phyloP scores from a whole-genome alignment of 2,888 invertebrate species.

The Lordiphosa fenestrarum region DNA sequence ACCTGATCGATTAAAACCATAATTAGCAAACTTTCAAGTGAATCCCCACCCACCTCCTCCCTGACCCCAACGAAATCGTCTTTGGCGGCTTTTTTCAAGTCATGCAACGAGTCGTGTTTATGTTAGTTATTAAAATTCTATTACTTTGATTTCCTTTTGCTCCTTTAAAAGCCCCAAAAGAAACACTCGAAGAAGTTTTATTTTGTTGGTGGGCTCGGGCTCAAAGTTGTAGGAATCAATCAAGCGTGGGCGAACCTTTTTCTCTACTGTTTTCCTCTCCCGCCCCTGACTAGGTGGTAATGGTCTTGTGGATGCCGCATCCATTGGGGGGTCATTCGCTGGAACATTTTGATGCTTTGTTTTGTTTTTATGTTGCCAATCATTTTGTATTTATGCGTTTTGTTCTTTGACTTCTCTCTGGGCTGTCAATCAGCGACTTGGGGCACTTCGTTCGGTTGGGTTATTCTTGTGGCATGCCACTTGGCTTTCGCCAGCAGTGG shows the following conservation, averaged over 20 bases:
- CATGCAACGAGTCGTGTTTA: slow-evolving; percentile 42
- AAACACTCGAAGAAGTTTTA: slow-evolving; percentile 27
- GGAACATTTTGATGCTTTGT: slow-evolving; percentile 1
- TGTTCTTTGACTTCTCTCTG: slow-evolving; percentile 36
- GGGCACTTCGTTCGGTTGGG: slow-evolving; percentile 30
- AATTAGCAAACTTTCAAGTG: slow-evolving; percentile 66
- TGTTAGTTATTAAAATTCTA: slow-evolving; percentile 64
- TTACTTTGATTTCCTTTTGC: slow-evolving; percentile 39
- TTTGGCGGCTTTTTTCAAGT: slow-evolving; percentile 28
- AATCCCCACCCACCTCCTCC: not conserved
- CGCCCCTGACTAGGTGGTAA: slow-evolving; percentile 24
- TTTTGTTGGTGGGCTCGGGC: too few relatives aligned
- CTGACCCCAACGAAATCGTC: slow-evolving; percentile 7
- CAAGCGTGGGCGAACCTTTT: slow-evolving; percentile 32
- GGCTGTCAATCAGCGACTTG: slow-evolving; percentile 35
- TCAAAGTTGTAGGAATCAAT: slow-evolving; percentile 61
- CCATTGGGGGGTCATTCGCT: slow-evolving; percentile 1
- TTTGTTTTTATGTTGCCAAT: slow-evolving; percentile 52
- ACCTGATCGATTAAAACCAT: slow-evolving; percentile 65
- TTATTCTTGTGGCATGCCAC: slow-evolving; percentile 17
- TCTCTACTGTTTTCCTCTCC: not conserved
- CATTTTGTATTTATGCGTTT: slow-evolving; percentile 70
- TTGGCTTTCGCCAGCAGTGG: not conserved
- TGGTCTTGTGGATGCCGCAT: slow-evolving; percentile 10
- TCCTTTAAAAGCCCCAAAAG: not conserved